Evolutionary conservation across 2,113 vertebrate species (phyloP), one percentile per base, ranked within the genome.

Genomic region (Colinus virginianus): DNA sequence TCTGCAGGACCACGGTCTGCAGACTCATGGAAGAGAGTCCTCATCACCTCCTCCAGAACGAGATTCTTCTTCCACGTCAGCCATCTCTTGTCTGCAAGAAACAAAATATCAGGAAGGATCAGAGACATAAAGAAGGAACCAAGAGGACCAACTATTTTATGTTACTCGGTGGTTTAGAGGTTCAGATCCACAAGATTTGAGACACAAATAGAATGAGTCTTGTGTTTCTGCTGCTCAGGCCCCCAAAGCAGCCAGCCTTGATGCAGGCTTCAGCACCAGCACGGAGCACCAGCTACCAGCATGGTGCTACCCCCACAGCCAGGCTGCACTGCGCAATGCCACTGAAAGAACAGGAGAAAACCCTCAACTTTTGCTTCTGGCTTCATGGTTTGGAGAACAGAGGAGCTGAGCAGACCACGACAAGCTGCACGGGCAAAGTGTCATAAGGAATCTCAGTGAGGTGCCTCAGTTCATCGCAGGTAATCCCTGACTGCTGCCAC

Each of bases 71-170:
- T 79, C 80, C 78, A 56, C 4, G 5, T 67, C 87, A 40, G 77
- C 2, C 36, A 84, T 82, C 28, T 78, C 34, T 42, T 11, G 22
- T 30, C 55, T 86, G 84, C 92, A 90, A 79, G 77, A 26, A 85
- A 92, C 4, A 71, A 93, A 42, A 84, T 4, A 0, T 40, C n/a
- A 90, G 68, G 58, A 58, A 87, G 7, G 34, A 12, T 71, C 26
- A 77, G 20, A 88, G 70, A 48, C 12, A 40, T 11, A 5, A 58
- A 36, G 17, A 0, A 84, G 42, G 77, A 72, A 26, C 4, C 32
- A 84, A 21, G 26, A 78, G 9, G 26, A 49, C 13, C 18, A 53
- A 55, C 8, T 23, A 28, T 13, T 22, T 14, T 22, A 5, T 4
- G 13, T 26, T 5, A 26, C n/a, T 17, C 13, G 28, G 38, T 32